Conservation (phyloP, 2,888 invertebrate species). For the Amphipyra tragopoginis region DNA sequence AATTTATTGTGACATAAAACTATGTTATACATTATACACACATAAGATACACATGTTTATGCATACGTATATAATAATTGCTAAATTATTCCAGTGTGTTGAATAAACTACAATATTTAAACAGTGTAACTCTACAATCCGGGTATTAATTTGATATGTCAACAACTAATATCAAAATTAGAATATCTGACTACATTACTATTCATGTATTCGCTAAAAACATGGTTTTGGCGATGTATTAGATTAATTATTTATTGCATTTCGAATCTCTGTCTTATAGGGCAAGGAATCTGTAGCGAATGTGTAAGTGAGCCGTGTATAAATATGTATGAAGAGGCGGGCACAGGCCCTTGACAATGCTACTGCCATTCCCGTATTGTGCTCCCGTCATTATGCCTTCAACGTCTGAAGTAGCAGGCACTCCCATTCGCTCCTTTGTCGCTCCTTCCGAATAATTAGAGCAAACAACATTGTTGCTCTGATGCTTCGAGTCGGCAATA, state of each 20-base stretch:
- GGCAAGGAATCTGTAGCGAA: conserved; percentile 59
- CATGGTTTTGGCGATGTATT: conserved; percentile 60
- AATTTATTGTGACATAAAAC: conserved; percentile 49
- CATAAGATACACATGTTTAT: conserved; percentile 40
- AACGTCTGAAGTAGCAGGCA: conserved; percentile 79
- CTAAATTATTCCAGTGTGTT: conserved; percentile 43
- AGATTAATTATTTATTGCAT: conserved; percentile 63
- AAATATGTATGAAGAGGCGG: conserved; percentile 87
- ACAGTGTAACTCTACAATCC: conserved; percentile 34
- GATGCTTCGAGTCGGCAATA: conserved; percentile 74
- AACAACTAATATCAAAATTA: conserved; percentile 59
- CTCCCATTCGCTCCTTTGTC: conserved; percentile 84
- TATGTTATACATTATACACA: conserved; percentile 29
- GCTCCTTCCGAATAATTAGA: conserved; percentile 88
- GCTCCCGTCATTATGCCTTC: conserved; percentile 79
- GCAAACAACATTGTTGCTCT: conserved; percentile 74
- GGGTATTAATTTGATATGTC: conserved; percentile 51
- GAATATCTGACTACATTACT: conserved; percentile 49
- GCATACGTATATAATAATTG: conserved; percentile 31
- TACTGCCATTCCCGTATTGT: conserved; percentile 80
- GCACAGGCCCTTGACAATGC: conserved; percentile 75
- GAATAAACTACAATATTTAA: conserved; percentile 31
- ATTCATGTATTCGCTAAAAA: conserved; percentile 60
- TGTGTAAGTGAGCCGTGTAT: conserved; percentile 71
- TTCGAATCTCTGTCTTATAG: conserved; percentile 43